phyloP scores from a whole-genome alignment of 2,797 vertebrate genomes.

The Brotula barbata region DNA sequence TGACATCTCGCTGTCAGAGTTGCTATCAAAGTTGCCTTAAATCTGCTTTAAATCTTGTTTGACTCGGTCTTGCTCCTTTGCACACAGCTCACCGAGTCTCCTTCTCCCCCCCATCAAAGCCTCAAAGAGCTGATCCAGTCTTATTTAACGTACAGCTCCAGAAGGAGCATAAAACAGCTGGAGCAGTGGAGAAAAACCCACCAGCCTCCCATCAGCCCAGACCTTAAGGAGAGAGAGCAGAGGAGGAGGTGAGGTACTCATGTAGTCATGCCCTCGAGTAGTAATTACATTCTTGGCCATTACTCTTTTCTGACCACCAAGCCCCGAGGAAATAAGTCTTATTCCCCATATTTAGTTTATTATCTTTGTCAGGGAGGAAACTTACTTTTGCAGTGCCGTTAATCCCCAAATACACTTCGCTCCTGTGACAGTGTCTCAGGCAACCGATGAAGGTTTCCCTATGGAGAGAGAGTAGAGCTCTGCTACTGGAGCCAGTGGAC shows the following conservation, averaged over 20 bases:
- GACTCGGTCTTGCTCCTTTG: slow-evolving; percentile 3
- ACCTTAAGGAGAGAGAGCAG: slow-evolving; percentile 37
- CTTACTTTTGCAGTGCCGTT: slow-evolving; percentile 26
- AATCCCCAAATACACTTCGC: slow-evolving; percentile 54
- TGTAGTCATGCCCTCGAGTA: slow-evolving; percentile 56
- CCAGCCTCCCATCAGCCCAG: slow-evolving; percentile 28
- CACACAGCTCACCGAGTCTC: slow-evolving; percentile 10
- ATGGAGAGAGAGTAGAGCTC: slow-evolving; percentile 36
- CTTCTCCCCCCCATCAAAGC: slow-evolving; percentile 1
- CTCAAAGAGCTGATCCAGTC: slow-evolving; percentile 32
- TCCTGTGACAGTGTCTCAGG: slow-evolving; percentile 41
- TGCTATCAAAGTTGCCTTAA: slow-evolving; percentile 1
- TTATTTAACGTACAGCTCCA: slow-evolving; percentile 25
- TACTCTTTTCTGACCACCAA: slow-evolving; percentile 59
- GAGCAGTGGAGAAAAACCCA: slow-evolving; percentile 31
- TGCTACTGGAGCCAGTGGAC: slow-evolving; percentile 15
- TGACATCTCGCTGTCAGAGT: no score
- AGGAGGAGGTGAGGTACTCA: slow-evolving; percentile 41
- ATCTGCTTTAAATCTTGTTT: slow-evolving; percentile 7
- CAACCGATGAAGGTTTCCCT: slow-evolving; percentile 46
- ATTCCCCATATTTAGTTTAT: slow-evolving; percentile 55
- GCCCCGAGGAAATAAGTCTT: slow-evolving; percentile 52
- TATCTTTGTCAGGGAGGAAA: slow-evolving; percentile 50
- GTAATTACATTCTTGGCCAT: slow-evolving; percentile 60
- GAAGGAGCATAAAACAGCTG: slow-evolving; percentile 31